Evolutionary conservation across 2,113 vertebrate genomes (phyloP).

Genomic region (Sphyrna mokarran): DNA sequence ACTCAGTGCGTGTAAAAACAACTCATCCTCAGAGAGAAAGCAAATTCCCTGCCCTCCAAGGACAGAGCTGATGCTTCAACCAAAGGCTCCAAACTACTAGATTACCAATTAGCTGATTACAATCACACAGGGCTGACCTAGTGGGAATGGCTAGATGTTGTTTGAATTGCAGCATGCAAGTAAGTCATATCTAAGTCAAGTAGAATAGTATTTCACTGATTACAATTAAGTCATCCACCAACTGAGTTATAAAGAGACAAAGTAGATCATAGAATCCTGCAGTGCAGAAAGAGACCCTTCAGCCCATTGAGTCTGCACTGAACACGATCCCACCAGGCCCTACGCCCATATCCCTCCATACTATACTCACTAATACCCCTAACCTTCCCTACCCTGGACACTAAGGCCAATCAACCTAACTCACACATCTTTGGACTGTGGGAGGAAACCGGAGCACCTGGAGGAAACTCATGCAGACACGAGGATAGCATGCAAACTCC

Average conservation of each 20-base stretch:
- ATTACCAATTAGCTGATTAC: neutral
- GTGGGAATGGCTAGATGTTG: neutral
- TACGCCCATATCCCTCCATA: no score
- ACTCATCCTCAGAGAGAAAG: neutral
- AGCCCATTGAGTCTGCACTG: no score
- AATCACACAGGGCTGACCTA: neutral
- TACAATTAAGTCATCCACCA: neutral
- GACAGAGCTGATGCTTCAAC: neutral
- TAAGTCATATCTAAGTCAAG: neutral
- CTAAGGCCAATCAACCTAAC: no score
- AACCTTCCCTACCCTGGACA: no score
- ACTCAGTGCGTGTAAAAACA: neutral
- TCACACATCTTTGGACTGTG: no score
- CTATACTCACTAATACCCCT: no score
- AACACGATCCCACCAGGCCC: no score
- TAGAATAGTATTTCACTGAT: neutral
- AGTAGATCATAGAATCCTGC: no score
- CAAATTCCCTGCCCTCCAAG: neutral
- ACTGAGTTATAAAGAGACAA: neutral
- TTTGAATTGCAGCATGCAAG: neutral
- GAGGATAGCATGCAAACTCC: no score
- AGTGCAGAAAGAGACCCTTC: no score
- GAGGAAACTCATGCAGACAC: no score
- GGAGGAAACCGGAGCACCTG: no score
- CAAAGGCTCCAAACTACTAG: neutral